phyloP scores from a whole-genome alignment of 2,888 invertebrate species.

The Amphiduros pacificus region DNA sequence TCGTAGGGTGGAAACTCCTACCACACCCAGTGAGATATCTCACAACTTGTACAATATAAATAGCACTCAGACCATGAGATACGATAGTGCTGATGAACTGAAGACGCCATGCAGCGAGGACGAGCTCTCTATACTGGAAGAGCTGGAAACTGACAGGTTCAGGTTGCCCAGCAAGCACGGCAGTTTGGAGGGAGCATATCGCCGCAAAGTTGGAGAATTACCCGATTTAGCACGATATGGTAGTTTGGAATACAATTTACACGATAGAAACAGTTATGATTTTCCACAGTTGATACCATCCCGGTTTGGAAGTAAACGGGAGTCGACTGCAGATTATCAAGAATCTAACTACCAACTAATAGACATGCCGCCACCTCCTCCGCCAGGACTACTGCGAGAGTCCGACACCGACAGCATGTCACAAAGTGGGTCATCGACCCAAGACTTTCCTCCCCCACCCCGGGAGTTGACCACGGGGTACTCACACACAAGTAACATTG shows the following conservation, averaged over 20 bases:
- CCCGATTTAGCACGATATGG: constrained; percentile 12
- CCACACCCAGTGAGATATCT: not conserved
- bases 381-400: not conserved
- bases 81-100: constrained; percentile 51
- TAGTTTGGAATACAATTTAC: constrained; percentile 24
- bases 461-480: not conserved
- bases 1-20: constrained; percentile 1
- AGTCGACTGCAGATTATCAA: constrained; percentile 38
- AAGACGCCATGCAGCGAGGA: constrained; percentile 37
- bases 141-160: constrained; percentile 29
- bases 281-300: constrained; percentile 36
- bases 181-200: constrained; percentile 47
- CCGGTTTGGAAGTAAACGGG: constrained; percentile 42
- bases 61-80: constrained; percentile 56
- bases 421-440: not conserved
- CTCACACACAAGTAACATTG: too few species aligned
- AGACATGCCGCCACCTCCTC: constrained; percentile 1
- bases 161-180: constrained; percentile 36
- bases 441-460: not conserved
- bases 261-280: not conserved
- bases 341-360: constrained; percentile 17
- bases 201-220: constrained; percentile 18
- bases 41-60: constrained; percentile 27
- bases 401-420: not conserved
- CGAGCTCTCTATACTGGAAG: constrained; percentile 21